phyloP scores from a whole-genome alignment of 2,888 invertebrate species.

The Apodemia hepburni region DNA sequence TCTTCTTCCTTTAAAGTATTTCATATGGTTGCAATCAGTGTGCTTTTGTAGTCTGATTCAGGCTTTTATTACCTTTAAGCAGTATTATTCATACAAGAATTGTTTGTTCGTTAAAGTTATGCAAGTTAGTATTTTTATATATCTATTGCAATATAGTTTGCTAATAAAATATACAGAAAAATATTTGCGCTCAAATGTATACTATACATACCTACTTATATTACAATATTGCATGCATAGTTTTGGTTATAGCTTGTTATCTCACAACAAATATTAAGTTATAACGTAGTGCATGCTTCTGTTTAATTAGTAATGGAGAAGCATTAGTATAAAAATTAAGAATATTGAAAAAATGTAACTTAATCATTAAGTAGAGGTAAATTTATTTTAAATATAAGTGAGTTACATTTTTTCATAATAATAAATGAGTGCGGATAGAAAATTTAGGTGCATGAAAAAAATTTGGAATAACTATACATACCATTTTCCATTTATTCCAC shows the following conservation, averaged over 20 bases:
- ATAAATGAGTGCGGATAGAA: conserved; percentile 64
- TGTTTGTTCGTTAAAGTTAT: background rate
- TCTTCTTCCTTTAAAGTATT: too few species aligned
- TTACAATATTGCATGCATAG: conserved; percentile 36
- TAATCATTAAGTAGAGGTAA: background rate
- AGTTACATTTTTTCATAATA: conserved; percentile 48
- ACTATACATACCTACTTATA: background rate
- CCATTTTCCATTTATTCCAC: conserved; percentile 54
- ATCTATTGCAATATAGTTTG: too few species aligned
- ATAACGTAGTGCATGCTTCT: conserved; percentile 51
- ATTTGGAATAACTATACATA: conserved; percentile 64
- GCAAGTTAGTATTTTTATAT: background rate
- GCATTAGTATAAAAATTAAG: conserved; percentile 49
- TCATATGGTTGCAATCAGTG: too few species aligned
- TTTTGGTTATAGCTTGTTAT: conserved; percentile 48
- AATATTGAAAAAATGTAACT: conserved; percentile 40
- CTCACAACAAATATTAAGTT: conserved; percentile 79
- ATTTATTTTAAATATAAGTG: background rate
- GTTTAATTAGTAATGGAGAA: conserved; percentile 51
- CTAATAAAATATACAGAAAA: background rate
- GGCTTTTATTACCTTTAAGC: background rate
- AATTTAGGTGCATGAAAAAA: conserved; percentile 58
- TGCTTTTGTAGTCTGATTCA: background rate
- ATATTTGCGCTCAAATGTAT: too few species aligned
- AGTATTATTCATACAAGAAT: background rate